Evolutionary conservation across 2,888 invertebrate species (phyloP).

Genomic region (Cryptosula pallasiana): DNA sequence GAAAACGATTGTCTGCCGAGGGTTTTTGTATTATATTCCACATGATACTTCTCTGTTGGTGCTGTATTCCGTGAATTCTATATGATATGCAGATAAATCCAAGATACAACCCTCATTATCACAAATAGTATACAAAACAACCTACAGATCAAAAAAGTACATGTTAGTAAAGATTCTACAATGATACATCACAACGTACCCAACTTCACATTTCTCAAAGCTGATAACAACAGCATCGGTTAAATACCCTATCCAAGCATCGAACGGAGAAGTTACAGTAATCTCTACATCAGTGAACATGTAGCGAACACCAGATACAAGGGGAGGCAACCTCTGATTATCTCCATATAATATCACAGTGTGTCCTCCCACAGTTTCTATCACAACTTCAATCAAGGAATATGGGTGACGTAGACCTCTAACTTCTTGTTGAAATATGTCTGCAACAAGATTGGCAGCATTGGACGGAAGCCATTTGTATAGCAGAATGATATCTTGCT

Average conservation of each 20-base stretch:
- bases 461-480: no score
- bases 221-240: not conserved
- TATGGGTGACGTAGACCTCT: not conserved
- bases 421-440: not conserved
- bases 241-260: conserved; percentile 1
- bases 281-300: not conserved
- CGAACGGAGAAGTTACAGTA: not conserved
- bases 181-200: not conserved
- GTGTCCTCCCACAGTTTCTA: not conserved
- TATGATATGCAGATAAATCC: no score
- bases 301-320: not conserved
- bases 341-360: not conserved
- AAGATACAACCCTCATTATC: no score
- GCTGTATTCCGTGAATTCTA: not conserved
- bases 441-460: no score
- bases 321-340: not conserved
- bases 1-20: not conserved
- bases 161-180: not conserved
- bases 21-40: not conserved
- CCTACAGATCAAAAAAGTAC: not conserved
- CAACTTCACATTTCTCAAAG: not conserved
- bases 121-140: not conserved
- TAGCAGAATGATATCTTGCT: no score
- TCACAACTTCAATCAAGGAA: not conserved
- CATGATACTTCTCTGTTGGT: not conserved